Evolutionary conservation across 2,888 invertebrate species (phyloP), one percentile per base, ranked within the genome.

Genomic region (Malthinus flaveolus): DNA sequence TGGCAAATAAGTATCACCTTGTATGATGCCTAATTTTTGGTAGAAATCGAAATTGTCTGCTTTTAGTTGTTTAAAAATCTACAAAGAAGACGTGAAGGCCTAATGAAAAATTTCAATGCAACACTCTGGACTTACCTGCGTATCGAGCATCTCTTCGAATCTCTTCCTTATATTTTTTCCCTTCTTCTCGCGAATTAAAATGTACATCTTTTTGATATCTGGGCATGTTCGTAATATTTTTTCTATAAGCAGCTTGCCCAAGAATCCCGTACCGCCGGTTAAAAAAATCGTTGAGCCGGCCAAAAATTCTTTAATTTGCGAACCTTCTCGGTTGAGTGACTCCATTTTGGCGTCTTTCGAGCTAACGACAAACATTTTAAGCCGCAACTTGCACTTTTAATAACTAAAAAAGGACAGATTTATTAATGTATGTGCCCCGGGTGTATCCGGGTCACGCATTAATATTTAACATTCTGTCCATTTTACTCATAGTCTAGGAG

Each of bases 1-100:
- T 36, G 78, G 78, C 52, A 75, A 66, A 34, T 77, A 75, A 58
- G 81, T 79, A 68, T 84, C 83, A 6, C 83, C 83, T 34, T 76
- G 74, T 7, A 87, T 74, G 1, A 82, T 80, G 31, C 79, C 73
- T 55, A 87, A 73, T 75, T 86, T 85, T 61, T 78, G 11, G 32
- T 9, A 5, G 36, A 55, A 62, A 61, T 80, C 79, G 0, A 83
- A 83, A 35, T 77, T 67, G 57, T 80, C 78, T 37, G 75, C 71
- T 61, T 77, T 77, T 51, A 84, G 62, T 7, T 78, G 73, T 56
- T 82, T 78, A 65, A 81, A 84, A 13, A 84, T 68, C 84, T 83
- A n/a, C 13, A 39, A 39, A 39, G 4, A 7, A 39, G 5, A 7
- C 1, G 15, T 39, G 12, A 37, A 8, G 11, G 12, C 5, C 12